Conservation (phyloP, 1,140 invertebrate genomes). For the Macrostomum lignano region DNA sequence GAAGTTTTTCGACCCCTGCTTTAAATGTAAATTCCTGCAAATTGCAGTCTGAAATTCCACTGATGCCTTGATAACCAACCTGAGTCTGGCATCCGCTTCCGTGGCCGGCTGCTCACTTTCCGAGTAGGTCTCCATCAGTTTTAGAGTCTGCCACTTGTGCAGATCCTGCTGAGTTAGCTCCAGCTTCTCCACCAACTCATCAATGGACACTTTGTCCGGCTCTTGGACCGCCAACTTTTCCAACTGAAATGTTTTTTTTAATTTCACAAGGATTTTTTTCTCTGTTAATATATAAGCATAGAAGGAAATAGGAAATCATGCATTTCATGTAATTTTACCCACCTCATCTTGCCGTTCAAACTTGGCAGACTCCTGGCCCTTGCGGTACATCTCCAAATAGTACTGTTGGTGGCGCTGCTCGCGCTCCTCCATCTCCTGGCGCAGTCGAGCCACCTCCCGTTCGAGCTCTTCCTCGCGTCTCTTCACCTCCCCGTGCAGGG, state of each 20-base stretch:
- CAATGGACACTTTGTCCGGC: slow-evolving; percentile 4
- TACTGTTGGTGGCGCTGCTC: slow-evolving; percentile 11
- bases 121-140: slow-evolving; percentile 13
- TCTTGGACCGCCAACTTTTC: slow-evolving; percentile 3
- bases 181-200: slow-evolving; percentile 12
- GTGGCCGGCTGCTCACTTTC: slow-evolving; percentile 12
- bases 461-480: too few relatives aligned
- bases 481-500: too few relatives aligned
- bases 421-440: slow-evolving; percentile 9
- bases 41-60: too few relatives aligned
- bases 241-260: slow-evolving; percentile 2
- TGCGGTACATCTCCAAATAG: slow-evolving; percentile 16
- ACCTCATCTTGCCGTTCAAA: slow-evolving; percentile 18
- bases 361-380: slow-evolving; percentile 13
- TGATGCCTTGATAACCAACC: too few relatives aligned
- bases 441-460: too few relatives aligned
- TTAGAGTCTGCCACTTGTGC: slow-evolving; percentile 15
- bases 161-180: slow-evolving; percentile 13
- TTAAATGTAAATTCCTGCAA: too few relatives aligned
- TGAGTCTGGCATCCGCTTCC: slow-evolving; percentile 13
- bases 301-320: slow-evolving; percentile 8
- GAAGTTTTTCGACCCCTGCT: too few relatives aligned
- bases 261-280: neutral
- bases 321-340: neutral
- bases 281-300: slow-evolving; percentile 8